These are phyloP conservation scores for Agrenia bidenticulata DNA, from an alignment of 2,888 invertebrate species.

Conservation along the genomic window DNA sequence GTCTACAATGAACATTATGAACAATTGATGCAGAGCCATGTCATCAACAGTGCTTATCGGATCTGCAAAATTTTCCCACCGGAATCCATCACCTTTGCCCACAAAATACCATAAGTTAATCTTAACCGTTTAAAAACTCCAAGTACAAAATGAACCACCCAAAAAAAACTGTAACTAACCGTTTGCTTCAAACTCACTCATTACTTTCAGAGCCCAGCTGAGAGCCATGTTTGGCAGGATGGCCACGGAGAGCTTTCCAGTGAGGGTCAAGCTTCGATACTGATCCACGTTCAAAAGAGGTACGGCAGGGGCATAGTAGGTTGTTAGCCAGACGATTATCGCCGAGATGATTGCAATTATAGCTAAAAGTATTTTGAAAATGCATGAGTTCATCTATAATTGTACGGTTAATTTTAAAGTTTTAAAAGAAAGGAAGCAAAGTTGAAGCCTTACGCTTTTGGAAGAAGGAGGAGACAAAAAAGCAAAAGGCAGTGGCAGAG, in stretches of 20 bases:
- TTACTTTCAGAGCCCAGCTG: constrained; percentile 43
- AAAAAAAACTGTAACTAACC: no score
- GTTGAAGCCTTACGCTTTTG: constrained; percentile 55
- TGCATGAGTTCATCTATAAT: constrained; percentile 1
- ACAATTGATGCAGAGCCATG: constrained; percentile 55
- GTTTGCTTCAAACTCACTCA: constrained; percentile 53
- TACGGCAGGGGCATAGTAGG: constrained; percentile 40
- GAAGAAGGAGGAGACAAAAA: constrained; percentile 58
- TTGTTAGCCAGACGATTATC: constrained; percentile 52
- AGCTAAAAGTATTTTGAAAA: no score
- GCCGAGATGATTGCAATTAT: constrained; percentile 52
- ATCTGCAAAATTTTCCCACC: constrained; percentile 55
- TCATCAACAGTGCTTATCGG: constrained; percentile 54
- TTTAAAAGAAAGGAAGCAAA: no score
- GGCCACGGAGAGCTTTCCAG: constrained; percentile 43
- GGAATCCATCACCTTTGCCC: constrained; percentile 54
- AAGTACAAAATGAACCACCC: no score
- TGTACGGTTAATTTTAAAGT: no score
- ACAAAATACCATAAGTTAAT: not conserved
- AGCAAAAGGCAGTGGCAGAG: constrained; percentile 56
- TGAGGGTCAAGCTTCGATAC: constrained; percentile 22
- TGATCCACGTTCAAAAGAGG: not conserved
- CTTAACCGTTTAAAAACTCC: no score
- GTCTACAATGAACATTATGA: constrained; percentile 52
- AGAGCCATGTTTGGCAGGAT: constrained; percentile 53